Evolutionary conservation across 2,797 vertebrate genomes (phyloP).

Genomic region (Sardinella longiceps): DNA sequence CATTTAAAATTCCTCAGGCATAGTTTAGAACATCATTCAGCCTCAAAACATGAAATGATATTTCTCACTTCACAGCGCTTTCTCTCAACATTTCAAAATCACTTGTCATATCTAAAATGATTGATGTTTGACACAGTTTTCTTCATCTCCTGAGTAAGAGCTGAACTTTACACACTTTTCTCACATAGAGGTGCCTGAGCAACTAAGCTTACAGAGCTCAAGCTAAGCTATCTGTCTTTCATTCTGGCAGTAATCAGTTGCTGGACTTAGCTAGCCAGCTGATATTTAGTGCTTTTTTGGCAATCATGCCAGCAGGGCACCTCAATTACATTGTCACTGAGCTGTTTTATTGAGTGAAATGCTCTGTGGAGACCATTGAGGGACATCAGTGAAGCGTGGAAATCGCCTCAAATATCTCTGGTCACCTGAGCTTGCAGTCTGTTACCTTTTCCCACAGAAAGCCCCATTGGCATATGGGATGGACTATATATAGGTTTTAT

Average conservation of each 20-base stretch:
- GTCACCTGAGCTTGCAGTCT: constrained; percentile 12
- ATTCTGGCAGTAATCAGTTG: constrained; percentile 13
- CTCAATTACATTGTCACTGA: constrained; percentile 39
- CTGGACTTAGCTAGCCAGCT: constrained; percentile 28
- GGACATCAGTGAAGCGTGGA: constrained; percentile 19
- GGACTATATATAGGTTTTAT: neutral
- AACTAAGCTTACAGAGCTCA: neutral
- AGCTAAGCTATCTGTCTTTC: constrained; percentile 19
- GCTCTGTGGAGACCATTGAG: constrained; percentile 25
- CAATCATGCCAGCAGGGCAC: constrained; percentile 9
- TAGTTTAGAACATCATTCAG: neutral
- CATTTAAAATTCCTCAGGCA: neutral
- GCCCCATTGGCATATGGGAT: neutral
- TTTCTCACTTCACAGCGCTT: neutral
- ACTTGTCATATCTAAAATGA: constrained; percentile 1
- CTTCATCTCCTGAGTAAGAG: neutral
- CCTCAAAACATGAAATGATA: neutral
- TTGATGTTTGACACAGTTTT: constrained; percentile 18
- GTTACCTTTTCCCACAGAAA: constrained; percentile 10
- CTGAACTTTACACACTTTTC: neutral
- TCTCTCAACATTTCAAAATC: neutral
- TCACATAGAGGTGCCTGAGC: neutral
- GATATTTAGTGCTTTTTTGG: constrained; percentile 37
- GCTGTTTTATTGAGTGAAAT: constrained; percentile 27
- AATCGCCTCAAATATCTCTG: constrained; percentile 17